Evolutionary conservation across 2,113 vertebrate species (phyloP), one percentile per base, ranked within the genome.

Genomic region (Crotalus horridus): DNA sequence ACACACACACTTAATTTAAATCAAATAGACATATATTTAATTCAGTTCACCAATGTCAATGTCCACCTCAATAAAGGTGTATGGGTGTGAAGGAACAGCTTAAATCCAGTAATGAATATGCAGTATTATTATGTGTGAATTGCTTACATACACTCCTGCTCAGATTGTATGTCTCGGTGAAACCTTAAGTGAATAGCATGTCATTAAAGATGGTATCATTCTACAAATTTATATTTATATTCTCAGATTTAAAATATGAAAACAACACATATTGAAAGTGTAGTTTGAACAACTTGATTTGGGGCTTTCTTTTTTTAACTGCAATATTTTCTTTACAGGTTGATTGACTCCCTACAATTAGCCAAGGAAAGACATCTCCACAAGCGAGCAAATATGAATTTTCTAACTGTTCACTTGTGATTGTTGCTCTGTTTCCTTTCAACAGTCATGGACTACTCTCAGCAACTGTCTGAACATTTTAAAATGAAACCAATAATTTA

Each of bases 1-100:
- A 39, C 69, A 81, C 2, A 74, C 26, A n/a, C 61, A 29, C 26
- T 5, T 6, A 4, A 88, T 91, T 95, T 96, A 95, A 96, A 20
- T 94, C 93, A 94, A 92, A 94, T 21, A 64, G 69, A 88, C 74
- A 29, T n/a, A 90, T 69, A 1, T 94, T 95, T 92, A 39, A 95
- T 55, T 1, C 93, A 92, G 15, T 51, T 74, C 90, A 46, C 46
- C 87, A 85, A 91, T 54, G 33, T 12, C 92, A 64, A 64, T n/a
- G 4, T 64, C 92, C 93, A 90, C 64, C 20, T 46, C 20, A 87
- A 24, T 48, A 87, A 91, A 24, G 8, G 24, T 17, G 15, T 43
- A 8, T 54, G 54, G 48, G 48, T 89, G 33, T 46, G 87, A 53
- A 92, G 5, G 17, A 74, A 61, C 26, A 89, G 20, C 9, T 81